These are phyloP conservation scores for Drosophila suzukii DNA, from an alignment of 1,140 invertebrate species.

Conservation along the genomic window DNA sequence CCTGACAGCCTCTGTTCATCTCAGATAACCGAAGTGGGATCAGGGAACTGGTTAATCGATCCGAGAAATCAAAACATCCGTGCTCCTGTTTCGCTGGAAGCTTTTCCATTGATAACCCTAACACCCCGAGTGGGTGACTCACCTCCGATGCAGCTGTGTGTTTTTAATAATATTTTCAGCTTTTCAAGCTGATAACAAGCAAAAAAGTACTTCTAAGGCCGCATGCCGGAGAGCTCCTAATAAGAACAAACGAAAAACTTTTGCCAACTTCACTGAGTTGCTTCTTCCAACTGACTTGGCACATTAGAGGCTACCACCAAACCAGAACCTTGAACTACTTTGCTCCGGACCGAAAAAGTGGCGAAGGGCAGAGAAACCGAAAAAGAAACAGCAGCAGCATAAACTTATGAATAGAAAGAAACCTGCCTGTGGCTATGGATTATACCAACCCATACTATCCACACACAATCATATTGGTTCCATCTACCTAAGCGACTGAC, in stretches of 20 bases:
- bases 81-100: not conserved
- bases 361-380: constrained; percentile 31
- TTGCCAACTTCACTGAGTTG: constrained; percentile 29
- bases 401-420: constrained; percentile 42
- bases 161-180: not conserved
- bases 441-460: not conserved
- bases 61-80: constrained; percentile 12
- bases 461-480: not conserved
- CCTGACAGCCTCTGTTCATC: constrained; percentile 21
- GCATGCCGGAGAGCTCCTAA: not conserved
- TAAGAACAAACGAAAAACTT: constrained; percentile 17
- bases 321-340: constrained; percentile 57
- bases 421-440: constrained; percentile 25
- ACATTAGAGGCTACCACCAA: constrained; percentile 31
- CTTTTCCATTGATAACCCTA: constrained; percentile 20
- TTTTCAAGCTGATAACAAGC: constrained; percentile 22
- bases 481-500: constrained; percentile 39
- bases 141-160: constrained; percentile 13
- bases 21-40: constrained; percentile 38
- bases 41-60: constrained; percentile 14
- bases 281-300: constrained; percentile 41
- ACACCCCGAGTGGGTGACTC: constrained; percentile 13
- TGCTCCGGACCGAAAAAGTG: constrained; percentile 9
- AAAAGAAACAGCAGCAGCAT: constrained; percentile 8
- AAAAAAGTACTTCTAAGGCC: constrained; percentile 17